phyloP scores from a whole-genome alignment of 2,113 vertebrate genomes.

The Ammodramus savannarum region DNA sequence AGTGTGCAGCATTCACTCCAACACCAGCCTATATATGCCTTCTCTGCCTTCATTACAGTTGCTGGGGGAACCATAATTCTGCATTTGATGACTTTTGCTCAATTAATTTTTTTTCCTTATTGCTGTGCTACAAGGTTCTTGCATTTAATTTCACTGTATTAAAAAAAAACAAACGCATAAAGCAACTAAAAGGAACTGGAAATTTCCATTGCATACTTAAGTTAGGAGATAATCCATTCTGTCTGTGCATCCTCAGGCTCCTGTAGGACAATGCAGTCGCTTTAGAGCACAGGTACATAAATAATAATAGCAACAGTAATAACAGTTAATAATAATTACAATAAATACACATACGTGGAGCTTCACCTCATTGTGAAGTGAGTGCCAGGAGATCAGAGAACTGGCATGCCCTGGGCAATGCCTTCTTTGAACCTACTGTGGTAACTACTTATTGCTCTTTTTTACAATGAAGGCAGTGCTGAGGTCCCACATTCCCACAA shows the following conservation, averaged over 20 bases:
- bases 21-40: neutral
- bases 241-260: neutral
- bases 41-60: slow-evolving; percentile 63
- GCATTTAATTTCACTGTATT: slow-evolving; percentile 18
- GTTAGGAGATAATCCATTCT: neutral
- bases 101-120: slow-evolving; percentile 55
- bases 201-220: neutral
- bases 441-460: neutral
- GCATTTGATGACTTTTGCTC: slow-evolving; percentile 63
- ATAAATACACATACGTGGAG: neutral
- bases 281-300: neutral
- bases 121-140: slow-evolving; percentile 5
- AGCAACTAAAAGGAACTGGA: neutral
- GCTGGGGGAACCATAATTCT: slow-evolving; percentile 64
- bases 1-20: neutral
- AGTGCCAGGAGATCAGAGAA: neutral
- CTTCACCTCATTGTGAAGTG: neutral
- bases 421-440: neutral
- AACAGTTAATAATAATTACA: neutral
- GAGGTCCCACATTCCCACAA: neutral
- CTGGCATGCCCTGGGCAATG: neutral
- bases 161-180: neutral
- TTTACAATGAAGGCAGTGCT: neutral
- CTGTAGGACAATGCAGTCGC: neutral
- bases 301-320: neutral